Evolutionary conservation across 2,888 invertebrate species (phyloP).

Genomic region (Hypselothyrea guttata): DNA sequence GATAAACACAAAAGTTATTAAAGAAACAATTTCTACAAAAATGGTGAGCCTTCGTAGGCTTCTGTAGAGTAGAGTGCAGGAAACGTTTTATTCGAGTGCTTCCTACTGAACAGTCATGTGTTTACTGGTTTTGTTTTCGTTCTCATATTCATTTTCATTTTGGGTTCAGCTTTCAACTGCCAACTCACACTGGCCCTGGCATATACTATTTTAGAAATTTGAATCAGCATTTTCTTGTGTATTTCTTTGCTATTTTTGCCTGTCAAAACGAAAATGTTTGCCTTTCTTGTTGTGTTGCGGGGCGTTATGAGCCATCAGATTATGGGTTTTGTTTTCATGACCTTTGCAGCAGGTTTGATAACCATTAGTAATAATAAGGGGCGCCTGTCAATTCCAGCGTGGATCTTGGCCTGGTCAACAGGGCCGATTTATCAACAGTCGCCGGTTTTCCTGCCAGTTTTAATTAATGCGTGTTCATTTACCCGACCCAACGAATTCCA

Average conservation of each 20-base stretch:
- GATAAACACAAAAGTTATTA: no score
- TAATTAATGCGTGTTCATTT: conserved; percentile 55
- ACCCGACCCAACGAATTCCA: conserved; percentile 3
- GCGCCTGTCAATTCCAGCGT: conserved; percentile 31
- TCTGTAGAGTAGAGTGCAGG: no score
- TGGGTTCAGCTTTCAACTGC: conserved; percentile 33
- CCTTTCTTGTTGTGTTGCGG: conserved; percentile 25
- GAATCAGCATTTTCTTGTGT: conserved; percentile 48
- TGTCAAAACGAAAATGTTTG: conserved; percentile 58
- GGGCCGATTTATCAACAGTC: conserved; percentile 49
- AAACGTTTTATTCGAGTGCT: no score
- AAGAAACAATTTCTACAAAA: no score
- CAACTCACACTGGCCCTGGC: conserved; percentile 12
- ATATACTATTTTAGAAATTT: conserved; percentile 65
- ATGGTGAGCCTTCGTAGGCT: no score
- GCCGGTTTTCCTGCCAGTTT: conserved; percentile 27
- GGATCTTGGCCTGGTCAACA: background rate
- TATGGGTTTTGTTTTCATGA: conserved; percentile 52
- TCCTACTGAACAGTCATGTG: no score
- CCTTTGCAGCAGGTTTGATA: conserved; percentile 40
- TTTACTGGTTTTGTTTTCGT: no score
- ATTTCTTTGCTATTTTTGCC: conserved; percentile 33
- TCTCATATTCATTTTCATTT: conserved; percentile 41
- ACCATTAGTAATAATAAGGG: conserved; percentile 34
- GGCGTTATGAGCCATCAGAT: conserved; percentile 48